Evolutionary conservation across 2,797 vertebrate genomes (phyloP).

Genomic region (Neoniphon sammara): DNA sequence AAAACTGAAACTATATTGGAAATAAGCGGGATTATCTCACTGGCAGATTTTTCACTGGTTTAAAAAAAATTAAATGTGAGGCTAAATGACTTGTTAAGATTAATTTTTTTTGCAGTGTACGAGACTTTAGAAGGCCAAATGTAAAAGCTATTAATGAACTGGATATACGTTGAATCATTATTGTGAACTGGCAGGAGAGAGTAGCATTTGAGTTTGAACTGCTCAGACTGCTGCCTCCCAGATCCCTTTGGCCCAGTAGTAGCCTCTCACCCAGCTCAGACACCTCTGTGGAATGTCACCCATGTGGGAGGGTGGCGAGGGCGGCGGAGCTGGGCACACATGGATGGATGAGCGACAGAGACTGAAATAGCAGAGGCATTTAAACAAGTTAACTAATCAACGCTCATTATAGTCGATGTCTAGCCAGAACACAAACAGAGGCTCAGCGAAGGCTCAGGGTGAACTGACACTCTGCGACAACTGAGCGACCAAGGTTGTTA

Average conservation of each 20-base stretch:
- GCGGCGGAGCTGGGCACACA: constrained; percentile 29
- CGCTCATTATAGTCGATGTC: constrained; percentile 83
- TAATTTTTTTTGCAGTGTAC: too few relatives aligned
- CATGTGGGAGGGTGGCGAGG: constrained; percentile 51
- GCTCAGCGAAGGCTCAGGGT: constrained; percentile 70
- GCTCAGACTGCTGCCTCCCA: constrained; percentile 6
- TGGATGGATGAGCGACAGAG: constrained; percentile 48
- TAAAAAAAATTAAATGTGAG: too few relatives aligned
- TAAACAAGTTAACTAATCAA: constrained; percentile 84
- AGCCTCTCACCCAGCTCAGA: constrained; percentile 59
- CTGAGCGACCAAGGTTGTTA: constrained; percentile 59
- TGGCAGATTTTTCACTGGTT: too few relatives aligned
- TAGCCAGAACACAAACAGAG: constrained; percentile 84
- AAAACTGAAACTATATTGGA: too few relatives aligned
- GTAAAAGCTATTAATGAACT: background rate
- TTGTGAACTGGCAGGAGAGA: background rate
- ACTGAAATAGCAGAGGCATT: constrained; percentile 81
- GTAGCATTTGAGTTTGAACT: constrained; percentile 33
- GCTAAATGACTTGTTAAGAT: too few relatives aligned
- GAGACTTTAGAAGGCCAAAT: too few relatives aligned
- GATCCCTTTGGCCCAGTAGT: constrained; percentile 54
- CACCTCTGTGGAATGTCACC: constrained; percentile 74
- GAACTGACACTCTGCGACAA: constrained; percentile 73
- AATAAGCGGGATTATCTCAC: too few relatives aligned
- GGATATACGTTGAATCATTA: constrained; percentile 1